Evolutionary conservation across 2,797 vertebrate species (phyloP).

Genomic region (Hydrocynus forskahlii): DNA sequence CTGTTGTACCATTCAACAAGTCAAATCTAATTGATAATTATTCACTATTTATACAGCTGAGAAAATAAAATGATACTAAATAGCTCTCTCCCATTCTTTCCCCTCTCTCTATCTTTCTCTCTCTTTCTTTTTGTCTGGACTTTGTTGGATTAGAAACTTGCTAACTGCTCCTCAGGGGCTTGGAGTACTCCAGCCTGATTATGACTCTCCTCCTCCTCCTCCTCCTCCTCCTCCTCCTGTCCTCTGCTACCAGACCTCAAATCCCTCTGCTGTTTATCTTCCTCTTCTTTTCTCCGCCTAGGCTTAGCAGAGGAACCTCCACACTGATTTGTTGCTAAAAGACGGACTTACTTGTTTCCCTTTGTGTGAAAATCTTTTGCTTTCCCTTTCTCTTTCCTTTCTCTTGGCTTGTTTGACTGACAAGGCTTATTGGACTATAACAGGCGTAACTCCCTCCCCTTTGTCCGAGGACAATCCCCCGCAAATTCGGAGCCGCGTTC

Average conservation of each 20-base stretch:
- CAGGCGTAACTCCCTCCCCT: conserved; percentile 96
- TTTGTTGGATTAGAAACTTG: conserved; percentile 45
- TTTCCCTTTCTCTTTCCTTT: conserved; percentile 88
- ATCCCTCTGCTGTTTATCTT: conserved; percentile 92
- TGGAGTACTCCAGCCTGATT: conserved; percentile 55
- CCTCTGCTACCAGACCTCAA: conserved; percentile 75
- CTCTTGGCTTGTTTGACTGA: conserved; percentile 98
- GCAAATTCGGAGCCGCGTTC: conserved; percentile 95
- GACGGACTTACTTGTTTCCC: conserved; percentile 99
- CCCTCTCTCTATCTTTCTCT: neutral
- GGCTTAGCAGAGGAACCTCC: conserved; percentile 89
- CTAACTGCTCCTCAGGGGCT: conserved; percentile 51
- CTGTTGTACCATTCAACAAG: too few relatives aligned
- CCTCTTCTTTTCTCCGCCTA: conserved; percentile 86
- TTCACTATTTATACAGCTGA: neutral
- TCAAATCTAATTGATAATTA: neutral
- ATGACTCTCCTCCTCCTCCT: conserved; percentile 39
- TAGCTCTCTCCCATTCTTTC: conserved; percentile 25
- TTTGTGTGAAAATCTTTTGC: conserved; percentile 99
- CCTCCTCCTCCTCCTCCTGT: conserved; percentile 25
- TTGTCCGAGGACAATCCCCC: conserved; percentile 98
- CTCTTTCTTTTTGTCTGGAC: conserved; percentile 22
- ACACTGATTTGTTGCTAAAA: conserved; percentile 97
- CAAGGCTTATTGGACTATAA: conserved; percentile 99
- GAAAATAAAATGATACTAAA: conserved; percentile 25